Evolutionary conservation across 2,113 vertebrate genomes (phyloP).

Genomic region (Oryzias woworae): DNA sequence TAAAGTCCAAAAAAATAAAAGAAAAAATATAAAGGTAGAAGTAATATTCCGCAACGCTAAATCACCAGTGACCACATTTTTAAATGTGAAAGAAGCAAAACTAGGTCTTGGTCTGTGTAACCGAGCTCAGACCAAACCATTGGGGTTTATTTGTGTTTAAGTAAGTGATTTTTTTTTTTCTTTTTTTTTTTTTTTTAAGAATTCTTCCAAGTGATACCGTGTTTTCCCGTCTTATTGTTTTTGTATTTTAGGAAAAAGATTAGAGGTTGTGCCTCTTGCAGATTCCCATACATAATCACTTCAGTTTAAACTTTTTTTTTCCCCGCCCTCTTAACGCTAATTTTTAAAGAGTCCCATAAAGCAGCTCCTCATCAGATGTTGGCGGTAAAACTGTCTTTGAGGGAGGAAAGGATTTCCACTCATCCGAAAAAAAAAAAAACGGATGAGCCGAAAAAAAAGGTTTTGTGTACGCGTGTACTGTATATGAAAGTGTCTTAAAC

Average conservation of each 20-base stretch:
- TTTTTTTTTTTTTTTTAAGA: no score
- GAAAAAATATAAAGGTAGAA: conserved; percentile 13
- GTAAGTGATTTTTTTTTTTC: conserved; percentile 50
- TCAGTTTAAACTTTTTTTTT: conserved; percentile 11
- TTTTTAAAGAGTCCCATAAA: conserved; percentile 19
- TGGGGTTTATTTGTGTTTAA: conserved; percentile 59
- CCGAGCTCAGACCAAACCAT: conserved; percentile 51
- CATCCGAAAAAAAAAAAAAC: conserved; percentile 10
- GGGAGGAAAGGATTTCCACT: conserved; percentile 36
- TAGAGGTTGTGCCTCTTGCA: conserved; percentile 57
- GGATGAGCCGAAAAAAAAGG: conserved; percentile 15
- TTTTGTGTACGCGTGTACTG: conserved; percentile 27
- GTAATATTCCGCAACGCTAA: conserved; percentile 85
- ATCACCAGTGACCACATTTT: conserved; percentile 84
- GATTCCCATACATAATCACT: conserved; percentile 39
- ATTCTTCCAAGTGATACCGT: conserved; percentile 55
- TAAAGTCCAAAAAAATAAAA: conserved; percentile 87
- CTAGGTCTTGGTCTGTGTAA: conserved; percentile 43
- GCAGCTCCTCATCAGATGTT: conserved; percentile 29
- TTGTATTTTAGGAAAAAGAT: conserved; percentile 43
- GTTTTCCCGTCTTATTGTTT: conserved; percentile 52
- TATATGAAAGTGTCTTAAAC: conserved; percentile 23
- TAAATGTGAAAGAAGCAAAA: conserved; percentile 76
- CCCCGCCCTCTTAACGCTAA: conserved; percentile 1
- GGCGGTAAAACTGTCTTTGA: conserved; percentile 1